Percentiles rank a stretch among this genome's conserved stretches.
phyloP scores from a whole-genome alignment of 2,888 invertebrate species.

The Drosophila ezoana region DNA sequence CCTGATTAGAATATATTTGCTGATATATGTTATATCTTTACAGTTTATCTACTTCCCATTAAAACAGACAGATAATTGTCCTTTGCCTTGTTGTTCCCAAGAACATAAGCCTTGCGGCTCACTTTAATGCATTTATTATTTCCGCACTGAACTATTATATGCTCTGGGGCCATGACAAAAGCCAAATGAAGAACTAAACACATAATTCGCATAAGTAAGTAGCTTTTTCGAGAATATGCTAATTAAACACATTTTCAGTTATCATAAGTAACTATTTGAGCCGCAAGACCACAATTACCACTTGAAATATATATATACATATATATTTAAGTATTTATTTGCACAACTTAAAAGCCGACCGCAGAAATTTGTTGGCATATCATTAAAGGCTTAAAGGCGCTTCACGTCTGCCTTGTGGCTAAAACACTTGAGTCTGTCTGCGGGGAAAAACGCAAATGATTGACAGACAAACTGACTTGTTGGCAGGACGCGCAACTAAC shows the following conservation, averaged over 20 bases:
- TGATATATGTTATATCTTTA: no score
- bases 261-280: slow-evolving; percentile 23
- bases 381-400: slow-evolving; percentile 55
- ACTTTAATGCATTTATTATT: neutral
- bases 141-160: no score
- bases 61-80: no score
- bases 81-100: no score
- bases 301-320: neutral
- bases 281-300: slow-evolving; percentile 33
- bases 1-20: no score
- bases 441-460: slow-evolving; percentile 6
- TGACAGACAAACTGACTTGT: slow-evolving; percentile 9
- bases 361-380: slow-evolving; percentile 51
- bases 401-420: slow-evolving; percentile 43
- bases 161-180: no score
- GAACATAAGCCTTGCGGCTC: no score
- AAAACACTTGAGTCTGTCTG: slow-evolving; percentile 25
- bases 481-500: slow-evolving; percentile 23
- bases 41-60: no score
- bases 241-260: slow-evolving; percentile 24
- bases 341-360: slow-evolving; percentile 25
- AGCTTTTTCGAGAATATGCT: slow-evolving; percentile 8
- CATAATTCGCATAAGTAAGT: slow-evolving; percentile 3
- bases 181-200: slow-evolving; percentile 2
- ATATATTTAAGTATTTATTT: slow-evolving; percentile 30